Evolutionary conservation across 1,140 invertebrate species (phyloP).

Genomic region (Bombus difficillimus): DNA sequence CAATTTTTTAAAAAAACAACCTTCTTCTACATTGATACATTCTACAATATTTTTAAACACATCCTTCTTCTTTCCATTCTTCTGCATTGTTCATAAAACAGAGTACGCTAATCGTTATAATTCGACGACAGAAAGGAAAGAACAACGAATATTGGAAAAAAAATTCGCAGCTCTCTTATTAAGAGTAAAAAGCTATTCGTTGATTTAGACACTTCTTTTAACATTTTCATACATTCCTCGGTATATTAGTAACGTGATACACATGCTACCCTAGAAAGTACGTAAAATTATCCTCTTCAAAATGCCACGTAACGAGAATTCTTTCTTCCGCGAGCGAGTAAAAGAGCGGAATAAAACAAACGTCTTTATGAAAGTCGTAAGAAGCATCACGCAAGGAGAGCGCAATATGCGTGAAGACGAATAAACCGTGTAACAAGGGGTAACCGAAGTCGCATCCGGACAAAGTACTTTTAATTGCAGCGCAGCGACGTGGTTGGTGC

Average conservation of each 20-base stretch:
- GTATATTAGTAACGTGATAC: background rate
- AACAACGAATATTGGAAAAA: too few relatives aligned
- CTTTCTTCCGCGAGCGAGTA: too few relatives aligned
- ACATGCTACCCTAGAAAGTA: background rate
- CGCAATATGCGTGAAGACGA: background rate
- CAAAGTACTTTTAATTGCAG: constrained; percentile 21
- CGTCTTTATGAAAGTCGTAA: background rate
- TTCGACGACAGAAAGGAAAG: too few relatives aligned
- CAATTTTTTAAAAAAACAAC: too few relatives aligned
- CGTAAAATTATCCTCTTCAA: background rate
- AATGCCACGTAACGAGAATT: too few relatives aligned
- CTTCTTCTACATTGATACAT: too few relatives aligned
- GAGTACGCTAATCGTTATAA: too few relatives aligned
- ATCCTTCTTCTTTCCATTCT: background rate
- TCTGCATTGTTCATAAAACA: background rate
- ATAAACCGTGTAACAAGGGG: background rate
- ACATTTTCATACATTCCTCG: background rate
- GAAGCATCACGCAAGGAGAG: background rate
- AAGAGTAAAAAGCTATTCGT: too few relatives aligned
- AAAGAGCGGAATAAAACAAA: background rate
- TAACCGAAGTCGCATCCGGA: background rate
- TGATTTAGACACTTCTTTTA: too few relatives aligned
- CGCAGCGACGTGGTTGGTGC: background rate
- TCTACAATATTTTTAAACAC: too few relatives aligned
- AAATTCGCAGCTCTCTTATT: too few relatives aligned